These are phyloP conservation scores for Pinna nobilis DNA, from an alignment of 1,140 invertebrate genomes.

Conservation along the genomic window DNA sequence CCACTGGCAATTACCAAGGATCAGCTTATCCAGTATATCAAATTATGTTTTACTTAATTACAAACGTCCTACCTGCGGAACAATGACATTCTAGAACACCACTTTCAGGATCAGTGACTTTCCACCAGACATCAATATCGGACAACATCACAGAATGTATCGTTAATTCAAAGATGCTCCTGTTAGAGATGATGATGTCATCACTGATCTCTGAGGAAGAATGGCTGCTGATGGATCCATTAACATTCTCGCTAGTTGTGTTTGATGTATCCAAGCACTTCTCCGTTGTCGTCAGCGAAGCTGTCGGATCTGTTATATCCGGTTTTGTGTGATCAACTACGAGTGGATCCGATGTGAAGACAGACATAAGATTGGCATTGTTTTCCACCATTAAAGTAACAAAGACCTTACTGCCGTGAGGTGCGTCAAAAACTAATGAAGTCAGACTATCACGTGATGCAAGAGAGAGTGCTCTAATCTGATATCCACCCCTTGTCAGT, in stretches of 20 bases:
- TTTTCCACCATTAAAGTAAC: constrained; percentile 11
- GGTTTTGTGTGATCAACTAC: constrained; percentile 17
- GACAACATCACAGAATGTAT: too few relatives aligned
- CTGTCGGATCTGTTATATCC: neutral
- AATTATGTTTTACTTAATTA: too few relatives aligned
- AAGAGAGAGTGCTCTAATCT: neutral
- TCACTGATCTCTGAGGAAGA: too few relatives aligned
- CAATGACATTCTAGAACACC: too few relatives aligned
- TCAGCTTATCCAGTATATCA: too few relatives aligned
- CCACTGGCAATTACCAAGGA: too few relatives aligned
- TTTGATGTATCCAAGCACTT: neutral
- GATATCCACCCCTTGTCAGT: constrained; percentile 6
- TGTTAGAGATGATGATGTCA: too few relatives aligned
- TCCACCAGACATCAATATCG: too few relatives aligned
- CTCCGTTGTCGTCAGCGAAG: neutral
- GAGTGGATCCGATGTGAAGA: neutral
- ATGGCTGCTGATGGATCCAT: neutral
- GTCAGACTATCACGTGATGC: neutral
- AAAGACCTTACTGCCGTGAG: constrained; percentile 19
- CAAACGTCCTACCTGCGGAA: too few relatives aligned
- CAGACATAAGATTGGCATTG: constrained; percentile 11
- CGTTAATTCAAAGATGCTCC: too few relatives aligned
- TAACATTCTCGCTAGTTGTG: too few relatives aligned
- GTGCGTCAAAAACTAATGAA: constrained; percentile 3
- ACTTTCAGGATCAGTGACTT: too few relatives aligned